Evolutionary conservation across 2,888 invertebrate genomes (phyloP), one percentile per base, ranked within the genome.

Genomic region (Ctenicera cuprea): DNA sequence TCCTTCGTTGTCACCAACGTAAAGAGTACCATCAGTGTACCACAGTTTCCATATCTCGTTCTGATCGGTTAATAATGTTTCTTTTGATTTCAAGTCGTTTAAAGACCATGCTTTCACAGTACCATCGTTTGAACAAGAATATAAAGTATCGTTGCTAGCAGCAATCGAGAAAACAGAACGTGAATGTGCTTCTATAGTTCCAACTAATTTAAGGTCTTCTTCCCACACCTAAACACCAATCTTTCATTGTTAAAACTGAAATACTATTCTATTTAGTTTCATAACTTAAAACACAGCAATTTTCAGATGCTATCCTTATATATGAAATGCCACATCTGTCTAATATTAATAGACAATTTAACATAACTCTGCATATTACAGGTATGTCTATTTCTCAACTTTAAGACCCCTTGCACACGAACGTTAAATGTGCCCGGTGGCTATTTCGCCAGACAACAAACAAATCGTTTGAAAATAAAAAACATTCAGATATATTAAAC

Each of bases 51-150:
- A 87, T 68, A 87, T 86, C 78, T 90, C 88, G 48, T 87, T 86
- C 57, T 90, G 89, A 3, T 85, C 87, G 52, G 79, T 77, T 3
- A 82, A 50, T 9, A 88, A 72, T 0, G 82, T 83, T 66, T 78
- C 80, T 77, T 86, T 87, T 37, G 80, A 80, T 71, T 85, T 79
- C n/a, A 87, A 80, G 0, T 88, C 89, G 5, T 88, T 85, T 8
- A 88, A 80, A 16, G 88, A 86, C 91, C 92, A 93, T 1, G 90
- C 87, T 80, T 89, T 89, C 20, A 92, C 88, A 4, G 89, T 90
- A 2, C 91, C 91, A 79, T 93, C 93, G 75, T 91, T 91, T 1
- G 92, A 92, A 45, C 91, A 88, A 0, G 92, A 90, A 83, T 90
- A 93, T 3, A 90, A 79, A 7, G 89, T 88, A 33, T 88, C 88